Conservation (phyloP, 2,113 vertebrate genomes). For the Phainopepla nitens region DNA sequence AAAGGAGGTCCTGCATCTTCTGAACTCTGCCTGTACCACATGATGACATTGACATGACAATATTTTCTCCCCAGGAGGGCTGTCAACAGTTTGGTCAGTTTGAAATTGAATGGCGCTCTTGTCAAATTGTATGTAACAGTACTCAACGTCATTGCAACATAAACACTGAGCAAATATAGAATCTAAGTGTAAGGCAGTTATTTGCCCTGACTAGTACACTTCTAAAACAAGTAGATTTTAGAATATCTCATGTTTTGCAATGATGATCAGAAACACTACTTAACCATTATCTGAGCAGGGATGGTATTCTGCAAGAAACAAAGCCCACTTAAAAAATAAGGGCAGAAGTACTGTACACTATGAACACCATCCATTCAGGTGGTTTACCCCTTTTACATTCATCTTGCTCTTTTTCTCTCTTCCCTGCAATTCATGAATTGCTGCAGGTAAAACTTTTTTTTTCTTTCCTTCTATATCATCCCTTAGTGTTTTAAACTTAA, state of each 20-base stretch:
- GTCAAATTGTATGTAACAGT: not conserved
- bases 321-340: not conserved
- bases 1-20: not conserved
- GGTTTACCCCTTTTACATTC: not conserved
- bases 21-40: not conserved
- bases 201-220: not conserved
- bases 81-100: not conserved
- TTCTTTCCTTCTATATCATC: not conserved
- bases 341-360: not conserved
- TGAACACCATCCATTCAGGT: not conserved
- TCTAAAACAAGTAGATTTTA: not conserved
- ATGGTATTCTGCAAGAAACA: not conserved
- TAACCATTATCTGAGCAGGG: not conserved
- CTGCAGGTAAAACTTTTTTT: not conserved
- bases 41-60: not conserved
- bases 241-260: not conserved
- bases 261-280: not conserved
- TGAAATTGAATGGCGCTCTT: accelerated
- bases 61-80: not conserved
- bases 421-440: not conserved
- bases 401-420: not conserved
- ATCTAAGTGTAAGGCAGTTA: not conserved
- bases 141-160: not conserved
- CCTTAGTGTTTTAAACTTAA: not conserved
- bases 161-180: not conserved